Evolutionary conservation across 2,113 vertebrate species (phyloP), one percentile per base, ranked within the genome.

Genomic region (Chionomys nivalis): DNA sequence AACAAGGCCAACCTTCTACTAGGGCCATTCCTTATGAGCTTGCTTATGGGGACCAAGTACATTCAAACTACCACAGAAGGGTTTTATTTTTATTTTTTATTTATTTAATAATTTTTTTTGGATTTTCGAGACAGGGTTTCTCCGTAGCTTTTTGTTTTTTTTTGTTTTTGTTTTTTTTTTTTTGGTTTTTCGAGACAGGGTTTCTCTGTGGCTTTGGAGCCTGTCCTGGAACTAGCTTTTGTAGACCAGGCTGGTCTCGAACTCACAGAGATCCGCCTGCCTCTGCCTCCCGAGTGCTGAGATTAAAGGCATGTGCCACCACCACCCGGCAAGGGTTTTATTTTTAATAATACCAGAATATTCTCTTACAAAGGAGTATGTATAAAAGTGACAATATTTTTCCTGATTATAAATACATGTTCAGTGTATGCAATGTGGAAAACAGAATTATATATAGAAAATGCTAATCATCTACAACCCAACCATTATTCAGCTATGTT

Each of bases 321-420:
- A n/a, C n/a, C n/a, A n/a, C n/a, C n/a, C n/a, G n/a, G n/a, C n/a
- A 77, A 73, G 1, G 2, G 36, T 58, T 86, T n/a, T 73, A 39
- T 73, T 96, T 66, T 66, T 49, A 7, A 4, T 73, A 44, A 82
- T 91, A 87, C 14, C 58, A 94, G 73, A 87, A 96, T 95, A 83
- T 75, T 65, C 7, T 81, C 52, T 93, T 91, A 63, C n/a, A 88
- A 61, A 70, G 58, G 9, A 58, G 21, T 55, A 79, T 61, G 8
- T 89, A 47, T 47, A 11, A 58, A 61, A 76, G 44, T 73, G 58
- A 82, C 10, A 93, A 5, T 39, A 61, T 61, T 81, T 81, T 61
- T 89, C 5, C 66, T 68, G 23, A 85, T 70, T 92, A 24, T 73
- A 75, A 88, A 81, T 61, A 55, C 7, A 55, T 77, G 19, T 82